A percentile compares a stretch with the other conserved stretches of the same genome.
Evolutionary conservation across 2,113 vertebrate species (phyloP).

Genomic region (Dolichallabes microphthalmus): DNA sequence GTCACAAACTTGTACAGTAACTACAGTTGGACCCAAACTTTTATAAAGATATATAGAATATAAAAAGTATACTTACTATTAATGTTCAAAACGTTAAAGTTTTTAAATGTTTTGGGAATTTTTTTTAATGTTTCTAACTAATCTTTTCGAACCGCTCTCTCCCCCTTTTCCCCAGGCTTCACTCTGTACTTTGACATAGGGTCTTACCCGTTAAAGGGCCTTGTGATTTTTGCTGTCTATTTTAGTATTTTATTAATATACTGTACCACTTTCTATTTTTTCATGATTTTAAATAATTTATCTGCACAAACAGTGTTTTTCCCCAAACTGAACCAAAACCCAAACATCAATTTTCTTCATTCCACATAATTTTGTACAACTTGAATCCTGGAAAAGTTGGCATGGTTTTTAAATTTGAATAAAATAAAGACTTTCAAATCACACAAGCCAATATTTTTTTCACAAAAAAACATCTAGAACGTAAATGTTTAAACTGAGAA

Average conservation of each 20-base stretch:
- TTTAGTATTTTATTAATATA: neutral
- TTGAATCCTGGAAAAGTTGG: too few relatives aligned
- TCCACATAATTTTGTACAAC: neutral
- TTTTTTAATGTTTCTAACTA: too few relatives aligned
- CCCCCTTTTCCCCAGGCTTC: neutral
- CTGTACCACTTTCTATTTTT: neutral
- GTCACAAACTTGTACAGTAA: neutral
- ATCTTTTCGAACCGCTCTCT: neutral
- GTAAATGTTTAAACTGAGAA: too few relatives aligned
- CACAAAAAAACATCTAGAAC: too few relatives aligned
- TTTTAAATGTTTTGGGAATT: too few relatives aligned
- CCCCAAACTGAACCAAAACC: constrained; percentile 8
- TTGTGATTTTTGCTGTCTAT: neutral
- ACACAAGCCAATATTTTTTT: too few relatives aligned
- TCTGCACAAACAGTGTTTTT: neutral
- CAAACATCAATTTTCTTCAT: neutral
- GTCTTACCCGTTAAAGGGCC: neutral
- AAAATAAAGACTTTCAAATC: too few relatives aligned
- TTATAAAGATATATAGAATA: too few relatives aligned
- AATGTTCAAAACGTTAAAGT: neutral
- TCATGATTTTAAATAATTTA: neutral
- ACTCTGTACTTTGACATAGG: neutral
- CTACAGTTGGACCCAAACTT: neutral
- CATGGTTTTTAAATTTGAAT: too few relatives aligned
- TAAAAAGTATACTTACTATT: neutral